These are phyloP conservation scores for Poecilia latipinna DNA, from an alignment of 2,113 vertebrate genomes.

Conservation along the genomic window DNA sequence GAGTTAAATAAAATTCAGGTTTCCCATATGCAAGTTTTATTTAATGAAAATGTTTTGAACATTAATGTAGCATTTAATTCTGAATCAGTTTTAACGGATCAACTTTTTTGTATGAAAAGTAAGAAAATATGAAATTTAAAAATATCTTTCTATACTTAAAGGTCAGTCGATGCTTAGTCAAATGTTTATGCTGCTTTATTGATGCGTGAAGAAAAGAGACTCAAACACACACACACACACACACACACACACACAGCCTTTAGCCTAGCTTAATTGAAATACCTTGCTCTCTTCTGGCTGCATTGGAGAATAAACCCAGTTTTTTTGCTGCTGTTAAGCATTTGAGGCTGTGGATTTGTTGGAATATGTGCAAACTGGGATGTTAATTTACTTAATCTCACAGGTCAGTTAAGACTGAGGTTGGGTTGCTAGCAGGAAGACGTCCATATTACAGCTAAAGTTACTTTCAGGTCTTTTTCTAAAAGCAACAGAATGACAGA, in stretches of 20 bases:
- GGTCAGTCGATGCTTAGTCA: slow-evolving; percentile 13
- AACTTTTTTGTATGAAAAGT: not conserved
- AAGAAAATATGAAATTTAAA: not conserved
- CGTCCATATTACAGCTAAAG: too few relatives aligned
- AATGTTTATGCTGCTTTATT: slow-evolving; percentile 17
- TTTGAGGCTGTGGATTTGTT: too few relatives aligned
- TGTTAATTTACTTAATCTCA: too few relatives aligned
- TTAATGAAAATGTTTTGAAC: not conserved
- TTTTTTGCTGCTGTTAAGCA: too few relatives aligned
- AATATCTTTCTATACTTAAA: not conserved
- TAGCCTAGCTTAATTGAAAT: too few relatives aligned
- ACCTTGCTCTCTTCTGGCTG: too few relatives aligned
- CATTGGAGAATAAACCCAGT: too few relatives aligned
- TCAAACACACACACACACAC: not conserved
- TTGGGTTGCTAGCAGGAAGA: too few relatives aligned
- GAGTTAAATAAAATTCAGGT: not conserved
- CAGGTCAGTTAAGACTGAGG: too few relatives aligned
- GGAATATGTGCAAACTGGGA: too few relatives aligned
- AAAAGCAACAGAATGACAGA: too few relatives aligned
- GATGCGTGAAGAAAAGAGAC: not conserved
- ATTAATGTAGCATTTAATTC: not conserved
- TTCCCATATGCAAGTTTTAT: not conserved
- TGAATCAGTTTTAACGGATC: not conserved
- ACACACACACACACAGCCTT: not conserved
- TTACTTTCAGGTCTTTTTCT: too few relatives aligned